Conservation (phyloP, 2,888 invertebrate species). For the Dynastes maya region DNA sequence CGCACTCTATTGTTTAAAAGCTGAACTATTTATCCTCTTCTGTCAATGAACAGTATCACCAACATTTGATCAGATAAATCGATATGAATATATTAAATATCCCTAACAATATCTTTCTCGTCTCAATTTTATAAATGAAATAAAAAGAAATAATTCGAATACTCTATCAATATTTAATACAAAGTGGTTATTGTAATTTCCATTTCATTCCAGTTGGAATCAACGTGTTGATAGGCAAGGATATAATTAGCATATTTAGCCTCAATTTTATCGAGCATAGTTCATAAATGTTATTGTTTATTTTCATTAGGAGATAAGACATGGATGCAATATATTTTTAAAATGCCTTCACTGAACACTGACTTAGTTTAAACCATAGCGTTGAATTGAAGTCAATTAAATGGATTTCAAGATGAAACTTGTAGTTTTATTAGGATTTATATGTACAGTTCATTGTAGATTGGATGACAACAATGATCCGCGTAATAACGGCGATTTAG, state of each 20-base stretch:
- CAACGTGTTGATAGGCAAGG: neutral
- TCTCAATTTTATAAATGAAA: no score
- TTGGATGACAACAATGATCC: conserved; percentile 68
- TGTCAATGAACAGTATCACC: no score
- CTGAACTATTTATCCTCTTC: no score
- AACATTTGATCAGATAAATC: no score
- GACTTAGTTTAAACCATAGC: conserved; percentile 6
- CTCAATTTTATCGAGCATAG: conserved; percentile 10
- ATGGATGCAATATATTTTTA: conserved; percentile 21
- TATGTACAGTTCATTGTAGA: conserved; percentile 57
- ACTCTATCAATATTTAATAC: no score
- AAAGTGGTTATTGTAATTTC: no score
- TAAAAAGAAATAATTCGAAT: no score
- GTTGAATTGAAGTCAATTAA: neutral
- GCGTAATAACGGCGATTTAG: conserved; percentile 76
- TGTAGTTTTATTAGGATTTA: conserved; percentile 12
- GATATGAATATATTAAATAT: no score
- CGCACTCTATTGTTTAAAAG: no score
- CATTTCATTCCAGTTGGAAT: neutral
- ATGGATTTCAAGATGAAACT: conserved; percentile 3
- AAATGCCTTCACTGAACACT: neutral
- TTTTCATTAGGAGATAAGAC: conserved; percentile 37
- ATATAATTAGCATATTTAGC: conserved; percentile 13
- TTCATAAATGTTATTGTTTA: conserved; percentile 39
- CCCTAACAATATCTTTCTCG: no score